phyloP scores from a whole-genome alignment of 2,888 invertebrate species.

The Eupithecia tripunctaria region DNA sequence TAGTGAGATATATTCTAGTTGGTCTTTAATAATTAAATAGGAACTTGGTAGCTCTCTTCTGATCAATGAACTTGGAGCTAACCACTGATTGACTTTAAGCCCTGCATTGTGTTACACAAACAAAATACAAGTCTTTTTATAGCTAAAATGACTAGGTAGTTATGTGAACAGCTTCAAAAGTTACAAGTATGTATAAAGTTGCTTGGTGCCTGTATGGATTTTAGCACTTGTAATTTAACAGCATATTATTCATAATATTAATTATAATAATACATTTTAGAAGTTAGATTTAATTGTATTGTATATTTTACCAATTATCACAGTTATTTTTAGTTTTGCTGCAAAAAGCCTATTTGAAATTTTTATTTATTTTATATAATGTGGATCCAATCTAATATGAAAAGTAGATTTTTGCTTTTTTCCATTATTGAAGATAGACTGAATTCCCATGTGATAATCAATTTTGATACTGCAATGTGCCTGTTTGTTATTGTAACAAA shows the following conservation, averaged over 20 bases:
- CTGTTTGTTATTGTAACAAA: no score
- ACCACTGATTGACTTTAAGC: slow-evolving; percentile 16
- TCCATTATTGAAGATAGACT: slow-evolving; percentile 36
- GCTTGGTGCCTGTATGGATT: slow-evolving; percentile 53
- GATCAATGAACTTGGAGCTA: slow-evolving; percentile 10
- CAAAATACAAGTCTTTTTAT: slow-evolving; percentile 9
- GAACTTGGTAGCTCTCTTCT: slow-evolving; percentile 17
- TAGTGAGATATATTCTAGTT: slow-evolving; percentile 31
- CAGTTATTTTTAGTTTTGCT: slow-evolving; percentile 34
- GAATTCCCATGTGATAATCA: slow-evolving; percentile 42
- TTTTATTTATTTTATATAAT: slow-evolving; percentile 20
- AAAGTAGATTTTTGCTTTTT: slow-evolving; percentile 6
- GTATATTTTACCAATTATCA: slow-evolving; percentile 34
- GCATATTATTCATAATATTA: slow-evolving; percentile 36
- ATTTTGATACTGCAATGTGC: slow-evolving; percentile 20
- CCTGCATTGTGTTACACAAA: slow-evolving; percentile 13
- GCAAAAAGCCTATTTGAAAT: slow-evolving; percentile 28
- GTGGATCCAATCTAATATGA: slow-evolving; percentile 19
- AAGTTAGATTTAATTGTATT: slow-evolving; percentile 40
- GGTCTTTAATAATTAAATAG: slow-evolving; percentile 15
- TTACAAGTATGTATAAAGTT: slow-evolving; percentile 49
- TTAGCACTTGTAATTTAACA: slow-evolving; percentile 47
- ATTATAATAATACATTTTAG: slow-evolving; percentile 31
- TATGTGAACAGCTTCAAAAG: slow-evolving; percentile 35
- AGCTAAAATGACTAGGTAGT: slow-evolving; percentile 25